These are phyloP conservation scores for Centropyge bicolor DNA, from an alignment of 2,797 vertebrate genomes.

Conservation along the genomic window DNA sequence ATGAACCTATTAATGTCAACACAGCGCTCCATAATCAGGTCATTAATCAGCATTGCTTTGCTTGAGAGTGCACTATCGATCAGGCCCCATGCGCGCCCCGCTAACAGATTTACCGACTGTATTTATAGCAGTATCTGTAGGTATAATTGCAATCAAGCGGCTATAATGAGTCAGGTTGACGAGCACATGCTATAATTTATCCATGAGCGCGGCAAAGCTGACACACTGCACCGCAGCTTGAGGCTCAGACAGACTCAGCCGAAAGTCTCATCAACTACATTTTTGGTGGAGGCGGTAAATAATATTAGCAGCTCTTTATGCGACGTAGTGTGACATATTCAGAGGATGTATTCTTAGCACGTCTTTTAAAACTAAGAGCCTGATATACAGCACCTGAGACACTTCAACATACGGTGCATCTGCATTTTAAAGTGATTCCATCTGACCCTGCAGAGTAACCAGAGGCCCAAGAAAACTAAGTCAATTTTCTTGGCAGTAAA, in stretches of 20 bases:
- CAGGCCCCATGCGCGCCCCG: neutral
- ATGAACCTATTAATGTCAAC: conserved; percentile 38
- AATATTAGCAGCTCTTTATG: neutral
- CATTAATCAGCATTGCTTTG: conserved; percentile 54
- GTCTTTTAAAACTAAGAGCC: neutral
- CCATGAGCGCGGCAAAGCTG: conserved; percentile 19
- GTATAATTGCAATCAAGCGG: conserved; percentile 59
- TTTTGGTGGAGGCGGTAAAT: neutral
- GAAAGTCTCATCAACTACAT: neutral
- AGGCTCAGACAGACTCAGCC: neutral
- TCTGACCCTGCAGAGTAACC: neutral
- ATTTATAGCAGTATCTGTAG: conserved; percentile 37
- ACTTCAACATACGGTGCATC: neutral
- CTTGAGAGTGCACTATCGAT: conserved; percentile 28
- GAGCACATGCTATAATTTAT: conserved; percentile 27
- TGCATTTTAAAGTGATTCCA: neutral
- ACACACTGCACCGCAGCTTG: conserved; percentile 3
- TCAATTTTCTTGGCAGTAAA: neutral
- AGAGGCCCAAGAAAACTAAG: neutral
- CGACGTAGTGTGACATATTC: neutral
- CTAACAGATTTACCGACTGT: conserved; percentile 10
- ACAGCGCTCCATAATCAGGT: conserved; percentile 37
- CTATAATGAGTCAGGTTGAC: conserved; percentile 46
- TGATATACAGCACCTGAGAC: neutral
- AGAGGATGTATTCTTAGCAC: neutral